Conservation (phyloP, 1,140 invertebrate species). For the Pygmarrhopalites habei region DNA sequence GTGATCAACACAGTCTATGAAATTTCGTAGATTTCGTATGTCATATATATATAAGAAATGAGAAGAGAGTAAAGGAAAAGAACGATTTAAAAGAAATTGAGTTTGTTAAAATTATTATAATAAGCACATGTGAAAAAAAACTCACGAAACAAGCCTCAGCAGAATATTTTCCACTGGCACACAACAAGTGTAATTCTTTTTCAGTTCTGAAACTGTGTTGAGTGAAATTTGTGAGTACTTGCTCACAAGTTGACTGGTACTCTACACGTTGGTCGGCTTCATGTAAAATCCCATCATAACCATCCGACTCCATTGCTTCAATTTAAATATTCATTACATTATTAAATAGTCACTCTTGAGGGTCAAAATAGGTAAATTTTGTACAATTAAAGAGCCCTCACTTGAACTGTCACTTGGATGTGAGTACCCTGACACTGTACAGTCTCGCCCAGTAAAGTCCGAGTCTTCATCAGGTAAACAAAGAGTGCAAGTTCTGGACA, state of each 20-base stretch:
- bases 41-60: no score
- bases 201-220: constrained; percentile 1
- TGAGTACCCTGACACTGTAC: constrained; percentile 32
- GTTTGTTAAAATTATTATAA: background rate
- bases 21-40: no score
- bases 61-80: no score
- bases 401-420: constrained; percentile 23
- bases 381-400: no score
- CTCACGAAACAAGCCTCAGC: constrained; percentile 36
- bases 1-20: no score
- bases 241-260: constrained; percentile 16
- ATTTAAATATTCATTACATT: no score
- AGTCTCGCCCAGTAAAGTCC: constrained; percentile 17
- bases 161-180: constrained; percentile 28
- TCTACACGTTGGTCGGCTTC: constrained; percentile 35
- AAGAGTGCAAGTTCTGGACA: constrained; percentile 21
- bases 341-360: no score
- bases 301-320: constrained; percentile 32
- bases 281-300: constrained; percentile 33
- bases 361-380: no score
- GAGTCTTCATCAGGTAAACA: constrained; percentile 22
- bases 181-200: constrained; percentile 21
- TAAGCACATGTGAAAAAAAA: no score
- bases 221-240: constrained; percentile 7
- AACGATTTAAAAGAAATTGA: background rate